phyloP scores from a whole-genome alignment of 2,113 vertebrate species.

The Peromyscus californicus region DNA sequence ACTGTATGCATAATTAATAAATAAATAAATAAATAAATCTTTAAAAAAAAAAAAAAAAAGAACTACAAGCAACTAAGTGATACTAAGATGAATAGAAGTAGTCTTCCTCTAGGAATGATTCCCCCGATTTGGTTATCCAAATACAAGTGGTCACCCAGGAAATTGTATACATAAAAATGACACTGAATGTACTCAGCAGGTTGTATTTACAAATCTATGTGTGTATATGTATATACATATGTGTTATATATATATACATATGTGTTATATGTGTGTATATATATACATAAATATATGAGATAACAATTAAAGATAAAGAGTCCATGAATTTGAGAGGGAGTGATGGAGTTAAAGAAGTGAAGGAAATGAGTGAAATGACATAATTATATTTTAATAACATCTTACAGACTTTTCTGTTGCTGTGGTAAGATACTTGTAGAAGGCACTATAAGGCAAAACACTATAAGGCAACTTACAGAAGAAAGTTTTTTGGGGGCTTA shows the following conservation, averaged over 20 bases:
- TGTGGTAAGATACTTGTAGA: background rate
- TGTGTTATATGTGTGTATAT: background rate
- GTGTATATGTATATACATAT: background rate
- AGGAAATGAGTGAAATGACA: background rate
- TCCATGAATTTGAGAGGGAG: background rate
- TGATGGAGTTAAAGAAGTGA: background rate
- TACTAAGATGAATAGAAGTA: background rate
- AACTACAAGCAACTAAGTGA: background rate
- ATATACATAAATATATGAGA: background rate
- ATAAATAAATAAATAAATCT: no score
- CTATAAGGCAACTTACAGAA: background rate
- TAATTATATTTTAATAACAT: background rate
- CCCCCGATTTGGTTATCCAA: background rate
- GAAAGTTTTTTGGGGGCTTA: background rate
- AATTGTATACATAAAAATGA: background rate
- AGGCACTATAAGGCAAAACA: background rate
- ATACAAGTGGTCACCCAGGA: background rate
- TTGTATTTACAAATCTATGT: background rate
- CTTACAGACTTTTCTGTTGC: background rate
- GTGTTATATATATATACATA: background rate
- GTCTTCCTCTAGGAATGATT: background rate
- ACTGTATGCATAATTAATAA: no score
- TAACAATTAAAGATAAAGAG: background rate
- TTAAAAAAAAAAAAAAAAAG: no score
- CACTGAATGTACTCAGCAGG: background rate